Evolutionary conservation across 2,888 invertebrate genomes (phyloP).

Genomic region (Megalurothrips usitatus): DNA sequence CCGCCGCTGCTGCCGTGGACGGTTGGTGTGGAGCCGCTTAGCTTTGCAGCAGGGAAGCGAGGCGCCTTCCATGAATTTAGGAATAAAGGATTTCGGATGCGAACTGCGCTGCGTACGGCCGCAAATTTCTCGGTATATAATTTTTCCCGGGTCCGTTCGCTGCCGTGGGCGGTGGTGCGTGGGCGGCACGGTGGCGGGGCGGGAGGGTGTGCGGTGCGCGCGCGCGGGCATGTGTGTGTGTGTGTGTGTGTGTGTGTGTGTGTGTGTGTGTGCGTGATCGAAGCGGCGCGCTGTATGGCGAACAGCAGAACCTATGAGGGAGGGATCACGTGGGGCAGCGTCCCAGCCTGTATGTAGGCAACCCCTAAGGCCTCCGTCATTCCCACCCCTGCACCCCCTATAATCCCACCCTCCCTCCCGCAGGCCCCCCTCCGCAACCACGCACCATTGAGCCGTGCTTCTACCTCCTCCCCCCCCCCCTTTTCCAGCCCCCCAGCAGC

Average conservation of each 20-base stretch:
- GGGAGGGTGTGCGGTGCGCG: neutral
- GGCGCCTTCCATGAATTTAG: neutral
- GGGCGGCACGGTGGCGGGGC: neutral
- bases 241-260: too few relatives aligned
- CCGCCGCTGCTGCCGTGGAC: neutral
- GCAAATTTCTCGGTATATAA: neutral
- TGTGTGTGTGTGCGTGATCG: too few relatives aligned
- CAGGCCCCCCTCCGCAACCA: neutral
- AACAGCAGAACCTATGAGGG: neutral
- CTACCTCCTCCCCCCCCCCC: neutral
- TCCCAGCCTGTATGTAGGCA: neutral
- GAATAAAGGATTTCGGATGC: neutral
- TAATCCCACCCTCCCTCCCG: neutral
- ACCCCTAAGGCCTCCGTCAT: neutral
- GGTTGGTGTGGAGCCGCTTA: neutral
- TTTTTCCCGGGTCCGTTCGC: neutral
- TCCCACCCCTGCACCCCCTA: neutral
- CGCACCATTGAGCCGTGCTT: neutral
- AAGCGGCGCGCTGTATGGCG: neutral
- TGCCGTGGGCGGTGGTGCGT: neutral
- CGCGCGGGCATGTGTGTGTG: too few relatives aligned
- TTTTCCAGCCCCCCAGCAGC: too few relatives aligned
- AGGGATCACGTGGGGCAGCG: neutral
- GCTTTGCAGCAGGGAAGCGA: neutral
- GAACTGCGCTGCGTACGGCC: neutral